Conservation (phyloP, 2,888 invertebrate species). For the Heliconius cydno region DNA sequence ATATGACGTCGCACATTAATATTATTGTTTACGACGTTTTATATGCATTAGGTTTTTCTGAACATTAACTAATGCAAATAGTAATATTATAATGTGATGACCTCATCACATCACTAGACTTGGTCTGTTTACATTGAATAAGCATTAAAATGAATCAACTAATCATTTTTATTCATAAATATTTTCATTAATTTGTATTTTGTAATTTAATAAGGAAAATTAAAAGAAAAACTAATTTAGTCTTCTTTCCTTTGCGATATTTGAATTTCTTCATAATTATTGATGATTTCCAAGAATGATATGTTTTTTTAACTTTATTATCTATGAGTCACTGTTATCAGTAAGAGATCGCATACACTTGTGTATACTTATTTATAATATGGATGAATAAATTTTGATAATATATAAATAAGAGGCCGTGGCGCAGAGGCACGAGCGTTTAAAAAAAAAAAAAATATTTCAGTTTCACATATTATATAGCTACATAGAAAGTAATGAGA, state of each 20-base stretch:
- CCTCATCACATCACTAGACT: constrained; percentile 2
- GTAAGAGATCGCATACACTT: background rate
- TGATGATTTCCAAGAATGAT: background rate
- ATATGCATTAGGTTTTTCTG: background rate
- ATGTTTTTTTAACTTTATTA: background rate
- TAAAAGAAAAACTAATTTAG: background rate
- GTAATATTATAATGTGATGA: constrained; percentile 10
- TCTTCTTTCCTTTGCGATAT: background rate
- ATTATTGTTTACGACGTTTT: constrained; percentile 1
- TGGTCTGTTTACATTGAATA: background rate
- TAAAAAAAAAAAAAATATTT: no score
- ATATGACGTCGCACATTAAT: background rate
- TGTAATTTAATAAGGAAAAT: background rate
- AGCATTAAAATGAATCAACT: background rate
- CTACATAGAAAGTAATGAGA: no score
- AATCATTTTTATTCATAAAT: background rate
- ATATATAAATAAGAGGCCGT: background rate
- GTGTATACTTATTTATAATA: background rate
- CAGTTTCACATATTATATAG: no score
- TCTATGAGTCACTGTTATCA: background rate
- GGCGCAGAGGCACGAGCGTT: no score
- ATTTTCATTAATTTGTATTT: background rate
- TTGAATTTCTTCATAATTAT: background rate
- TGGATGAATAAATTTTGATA: background rate
- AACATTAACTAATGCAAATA: background rate